Conservation (phyloP, 2,797 vertebrate species). For the Uromys caudimaculatus region DNA sequence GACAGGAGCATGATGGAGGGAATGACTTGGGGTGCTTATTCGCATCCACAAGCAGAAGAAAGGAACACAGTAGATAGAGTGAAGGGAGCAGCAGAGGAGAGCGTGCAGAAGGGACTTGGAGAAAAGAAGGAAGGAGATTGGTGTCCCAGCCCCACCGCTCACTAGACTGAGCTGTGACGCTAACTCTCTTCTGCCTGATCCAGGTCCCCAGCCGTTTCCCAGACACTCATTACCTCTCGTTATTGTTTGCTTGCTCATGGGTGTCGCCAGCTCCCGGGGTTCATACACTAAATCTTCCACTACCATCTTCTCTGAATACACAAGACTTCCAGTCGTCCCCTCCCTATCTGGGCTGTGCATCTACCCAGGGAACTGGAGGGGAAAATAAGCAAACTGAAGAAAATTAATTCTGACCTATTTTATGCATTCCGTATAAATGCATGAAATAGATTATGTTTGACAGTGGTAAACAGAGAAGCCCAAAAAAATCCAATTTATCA, state of each 20-base stretch:
- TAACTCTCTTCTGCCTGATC: background rate
- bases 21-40: background rate
- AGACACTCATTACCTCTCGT: background rate
- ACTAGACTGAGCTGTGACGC: background rate
- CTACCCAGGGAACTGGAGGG: conserved; percentile 58
- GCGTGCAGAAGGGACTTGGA: background rate
- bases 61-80: background rate
- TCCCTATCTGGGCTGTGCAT: background rate
- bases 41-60: fast-evolving
- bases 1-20: background rate
- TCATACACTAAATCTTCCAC: background rate
- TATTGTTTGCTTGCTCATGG: background rate
- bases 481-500: conserved; percentile 65
- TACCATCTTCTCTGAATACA: conserved; percentile 16
- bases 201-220: background rate
- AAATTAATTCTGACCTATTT: conserved; percentile 73
- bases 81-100: fast-evolving
- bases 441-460: conserved; percentile 76
- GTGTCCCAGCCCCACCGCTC: background rate
- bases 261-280: background rate
- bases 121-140: background rate
- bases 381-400: conserved; percentile 70
- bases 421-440: conserved; percentile 67
- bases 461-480: conserved; percentile 67
- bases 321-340: background rate